Conservation (phyloP, 2,113 vertebrate species). For the Oreochromis niloticus region DNA sequence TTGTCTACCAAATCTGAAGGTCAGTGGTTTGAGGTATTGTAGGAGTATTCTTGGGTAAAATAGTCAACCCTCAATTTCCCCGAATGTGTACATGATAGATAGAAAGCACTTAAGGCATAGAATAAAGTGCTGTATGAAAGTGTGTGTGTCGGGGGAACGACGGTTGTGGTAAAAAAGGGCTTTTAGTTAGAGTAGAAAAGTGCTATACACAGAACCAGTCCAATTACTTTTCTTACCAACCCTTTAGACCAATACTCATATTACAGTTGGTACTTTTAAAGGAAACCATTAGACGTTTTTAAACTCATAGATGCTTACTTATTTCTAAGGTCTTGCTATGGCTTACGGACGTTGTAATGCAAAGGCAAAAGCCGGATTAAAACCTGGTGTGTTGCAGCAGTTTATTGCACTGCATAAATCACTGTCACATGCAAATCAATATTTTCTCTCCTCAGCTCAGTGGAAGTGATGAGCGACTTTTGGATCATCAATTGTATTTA, state of each 20-base stretch:
- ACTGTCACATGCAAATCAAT: neutral
- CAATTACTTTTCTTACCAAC: neutral
- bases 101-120: neutral
- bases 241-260: neutral
- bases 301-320: neutral
- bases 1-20: neutral
- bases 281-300: neutral
- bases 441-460: neutral
- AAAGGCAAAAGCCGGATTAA: neutral
- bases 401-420: constrained; percentile 2
- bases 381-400: neutral
- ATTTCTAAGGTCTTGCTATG: neutral
- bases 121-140: neutral
- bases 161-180: neutral
- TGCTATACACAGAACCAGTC: neutral
- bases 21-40: neutral
- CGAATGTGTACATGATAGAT: neutral
- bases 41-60: neutral
- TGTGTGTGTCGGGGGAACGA: neutral
- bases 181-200: neutral
- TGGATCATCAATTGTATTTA: neutral
- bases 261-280: neutral
- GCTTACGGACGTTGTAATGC: neutral
- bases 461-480: neutral
- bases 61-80: neutral